These are phyloP conservation scores for Eclectus roratus DNA, from an alignment of 2,113 vertebrate genomes.

Conservation along the genomic window DNA sequence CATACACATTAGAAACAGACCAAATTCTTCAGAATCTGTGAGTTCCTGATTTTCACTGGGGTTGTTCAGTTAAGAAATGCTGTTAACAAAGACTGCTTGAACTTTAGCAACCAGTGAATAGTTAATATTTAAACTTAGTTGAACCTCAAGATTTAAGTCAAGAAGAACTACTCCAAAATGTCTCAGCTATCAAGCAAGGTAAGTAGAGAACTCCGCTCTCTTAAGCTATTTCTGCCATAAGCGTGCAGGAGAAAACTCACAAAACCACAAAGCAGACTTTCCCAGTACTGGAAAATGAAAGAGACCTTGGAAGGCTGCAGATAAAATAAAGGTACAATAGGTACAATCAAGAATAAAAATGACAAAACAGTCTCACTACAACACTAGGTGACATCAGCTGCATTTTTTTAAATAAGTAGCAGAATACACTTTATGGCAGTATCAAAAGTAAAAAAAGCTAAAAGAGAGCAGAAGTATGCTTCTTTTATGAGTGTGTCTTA, in stretches of 20 bases:
- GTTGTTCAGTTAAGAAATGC: not conserved
- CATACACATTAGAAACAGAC: rapidly evolving
- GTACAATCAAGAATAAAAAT: not conserved
- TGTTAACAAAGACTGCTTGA: not conserved
- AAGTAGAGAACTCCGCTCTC: not conserved
- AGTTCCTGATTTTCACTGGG: not conserved
- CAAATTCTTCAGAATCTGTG: not conserved
- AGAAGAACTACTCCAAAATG: not conserved
- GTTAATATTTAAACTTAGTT: not conserved
- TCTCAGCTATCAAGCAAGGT: not conserved
- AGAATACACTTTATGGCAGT: not conserved
- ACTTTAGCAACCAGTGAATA: not conserved
- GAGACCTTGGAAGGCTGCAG: not conserved
- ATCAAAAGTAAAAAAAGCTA: not conserved
- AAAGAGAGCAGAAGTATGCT: not conserved
- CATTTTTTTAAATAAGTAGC: not conserved
- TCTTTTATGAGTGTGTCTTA: not conserved
- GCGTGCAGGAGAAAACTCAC: not conserved
- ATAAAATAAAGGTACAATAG: not conserved
- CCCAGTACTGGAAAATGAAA: not conserved
- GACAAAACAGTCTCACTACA: not conserved
- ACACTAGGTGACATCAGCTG: not conserved
- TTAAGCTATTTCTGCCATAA: not conserved
- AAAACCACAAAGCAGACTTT: not conserved
- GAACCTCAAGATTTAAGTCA: not conserved